These are phyloP conservation scores for Aricia artaxerxes DNA, from an alignment of 2,888 invertebrate genomes.

Conservation along the genomic window DNA sequence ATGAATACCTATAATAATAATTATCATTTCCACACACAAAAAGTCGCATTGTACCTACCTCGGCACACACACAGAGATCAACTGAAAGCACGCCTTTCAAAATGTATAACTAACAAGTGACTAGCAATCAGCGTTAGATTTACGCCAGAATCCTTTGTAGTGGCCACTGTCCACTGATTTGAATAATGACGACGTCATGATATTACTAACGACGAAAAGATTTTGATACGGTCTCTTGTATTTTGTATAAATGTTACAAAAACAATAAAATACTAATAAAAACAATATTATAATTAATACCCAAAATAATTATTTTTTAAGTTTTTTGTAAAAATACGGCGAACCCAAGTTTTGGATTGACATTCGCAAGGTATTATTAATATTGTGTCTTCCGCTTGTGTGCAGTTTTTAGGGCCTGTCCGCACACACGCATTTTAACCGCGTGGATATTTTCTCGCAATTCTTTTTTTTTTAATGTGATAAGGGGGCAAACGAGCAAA, in stretches of 20 bases:
- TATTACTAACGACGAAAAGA: neutral
- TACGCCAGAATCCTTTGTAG: neutral
- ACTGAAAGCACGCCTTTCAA: conserved; percentile 2
- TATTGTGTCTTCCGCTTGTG: neutral
- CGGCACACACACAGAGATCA: neutral
- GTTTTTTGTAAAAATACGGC: neutral
- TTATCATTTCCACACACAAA: neutral
- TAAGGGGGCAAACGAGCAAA: too few relatives aligned
- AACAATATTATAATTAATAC: neutral
- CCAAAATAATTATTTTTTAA: too few relatives aligned
- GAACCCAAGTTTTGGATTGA: neutral
- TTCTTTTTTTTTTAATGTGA: too few relatives aligned
- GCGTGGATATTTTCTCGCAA: too few relatives aligned
- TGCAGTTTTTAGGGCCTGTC: neutral
- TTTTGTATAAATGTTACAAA: neutral
- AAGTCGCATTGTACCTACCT: neutral
- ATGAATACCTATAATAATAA: too few relatives aligned
- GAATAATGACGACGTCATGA: conserved; percentile 2
- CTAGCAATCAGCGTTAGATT: conserved; percentile 14
- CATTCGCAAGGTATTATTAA: neutral
- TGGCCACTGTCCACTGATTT: neutral
- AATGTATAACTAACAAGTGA: conserved; percentile 15
- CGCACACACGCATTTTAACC: too few relatives aligned
- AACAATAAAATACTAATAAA: neutral
- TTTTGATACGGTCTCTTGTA: neutral